Conservation (phyloP, 1,140 invertebrate genomes). For the Eueides isabella region DNA sequence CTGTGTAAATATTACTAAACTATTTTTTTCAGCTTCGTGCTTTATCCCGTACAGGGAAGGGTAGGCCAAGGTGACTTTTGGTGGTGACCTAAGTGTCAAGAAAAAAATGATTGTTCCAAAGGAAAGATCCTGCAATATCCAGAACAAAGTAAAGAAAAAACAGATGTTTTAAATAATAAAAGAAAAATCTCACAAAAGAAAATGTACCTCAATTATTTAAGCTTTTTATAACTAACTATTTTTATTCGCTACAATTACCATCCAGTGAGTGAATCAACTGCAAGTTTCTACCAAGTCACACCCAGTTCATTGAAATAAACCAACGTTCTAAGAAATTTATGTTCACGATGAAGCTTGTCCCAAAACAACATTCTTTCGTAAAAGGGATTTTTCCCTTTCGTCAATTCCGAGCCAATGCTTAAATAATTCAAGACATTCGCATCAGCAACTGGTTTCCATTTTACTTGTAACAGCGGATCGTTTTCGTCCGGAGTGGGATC, state of each 20-base stretch:
- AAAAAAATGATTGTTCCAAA: too few species aligned
- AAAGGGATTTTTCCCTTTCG: constrained; percentile 72
- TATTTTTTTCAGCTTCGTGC: too few species aligned
- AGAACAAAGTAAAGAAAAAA: background rate
- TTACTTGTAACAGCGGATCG: constrained; percentile 65
- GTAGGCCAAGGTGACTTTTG: too few species aligned
- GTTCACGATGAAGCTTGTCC: constrained; percentile 64
- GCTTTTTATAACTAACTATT: background rate
- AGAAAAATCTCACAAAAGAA: background rate
- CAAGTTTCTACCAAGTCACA: background rate
- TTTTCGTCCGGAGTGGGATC: constrained; percentile 67
- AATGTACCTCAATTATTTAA: background rate
- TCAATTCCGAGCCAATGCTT: constrained; percentile 65
- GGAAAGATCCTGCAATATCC: too few species aligned
- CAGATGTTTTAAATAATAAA: background rate
- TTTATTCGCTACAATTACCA: background rate
- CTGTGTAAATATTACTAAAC: too few species aligned
- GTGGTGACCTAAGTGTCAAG: too few species aligned
- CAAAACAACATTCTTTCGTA: constrained; percentile 72
- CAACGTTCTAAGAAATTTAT: constrained; percentile 54
- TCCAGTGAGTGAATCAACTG: background rate
- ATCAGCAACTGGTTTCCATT: constrained; percentile 67
- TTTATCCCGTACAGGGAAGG: too few species aligned
- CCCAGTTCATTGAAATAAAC: constrained; percentile 58
- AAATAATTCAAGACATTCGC: constrained; percentile 64